phyloP scores from a whole-genome alignment of 2,888 invertebrate genomes.

The Dicroscelio sp. region DNA sequence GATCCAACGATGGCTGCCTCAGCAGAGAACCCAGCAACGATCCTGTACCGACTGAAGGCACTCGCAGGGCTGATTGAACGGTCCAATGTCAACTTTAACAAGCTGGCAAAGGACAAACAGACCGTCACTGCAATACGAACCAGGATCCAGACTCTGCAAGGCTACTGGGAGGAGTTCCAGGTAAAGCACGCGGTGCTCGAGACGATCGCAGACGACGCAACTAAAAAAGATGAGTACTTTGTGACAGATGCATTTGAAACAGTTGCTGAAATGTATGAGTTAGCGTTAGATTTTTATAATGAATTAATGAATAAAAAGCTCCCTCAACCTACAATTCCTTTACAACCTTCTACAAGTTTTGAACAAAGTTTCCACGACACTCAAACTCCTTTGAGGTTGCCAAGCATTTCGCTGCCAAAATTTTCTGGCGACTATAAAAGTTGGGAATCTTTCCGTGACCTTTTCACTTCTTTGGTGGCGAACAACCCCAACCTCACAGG shows the following conservation, averaged over 20 bases:
- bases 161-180: not conserved
- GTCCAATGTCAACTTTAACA: not conserved
- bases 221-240: not conserved
- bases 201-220: too few species aligned
- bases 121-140: not conserved
- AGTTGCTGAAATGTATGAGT: not conserved
- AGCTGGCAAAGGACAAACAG: not conserved
- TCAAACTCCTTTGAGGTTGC: not conserved
- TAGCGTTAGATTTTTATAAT: not conserved
- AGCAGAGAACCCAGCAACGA: too few species aligned
- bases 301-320: not conserved
- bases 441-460: not conserved
- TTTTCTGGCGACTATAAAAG: not conserved
- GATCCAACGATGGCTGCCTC: not conserved
- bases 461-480: not conserved
- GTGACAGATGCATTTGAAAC: not conserved
- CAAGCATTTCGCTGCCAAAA: not conserved
- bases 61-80: conserved; percentile 1
- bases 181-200: not conserved
- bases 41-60: too few species aligned
- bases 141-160: not conserved
- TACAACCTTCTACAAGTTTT: too few species aligned
- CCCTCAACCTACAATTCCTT: too few species aligned
- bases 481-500: not conserved
- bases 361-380: too few species aligned